A percentile compares a stretch with the other conserved stretches of the same genome.
phyloP scores from a whole-genome alignment of 1,140 invertebrate genomes.

The Temnothorax curvispinosus region DNA sequence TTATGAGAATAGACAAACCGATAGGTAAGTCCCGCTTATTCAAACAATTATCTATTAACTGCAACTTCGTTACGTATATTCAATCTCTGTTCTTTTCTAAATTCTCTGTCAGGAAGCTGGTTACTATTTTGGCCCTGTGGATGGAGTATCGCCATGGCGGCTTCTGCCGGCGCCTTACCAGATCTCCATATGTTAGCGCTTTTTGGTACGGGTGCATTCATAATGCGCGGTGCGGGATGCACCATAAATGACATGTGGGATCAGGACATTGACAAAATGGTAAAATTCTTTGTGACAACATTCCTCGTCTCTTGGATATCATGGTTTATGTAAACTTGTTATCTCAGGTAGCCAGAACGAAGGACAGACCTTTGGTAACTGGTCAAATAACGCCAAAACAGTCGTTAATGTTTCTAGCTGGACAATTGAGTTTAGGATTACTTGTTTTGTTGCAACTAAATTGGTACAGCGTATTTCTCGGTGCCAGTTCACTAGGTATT shows the following conservation, averaged over 20 bases:
- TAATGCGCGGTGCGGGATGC: conserved; percentile 99
- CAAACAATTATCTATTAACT: neutral
- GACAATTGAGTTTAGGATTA: conserved; percentile 93
- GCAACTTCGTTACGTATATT: neutral
- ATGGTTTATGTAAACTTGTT: conserved; percentile 39
- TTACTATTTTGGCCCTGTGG: conserved; percentile 98
- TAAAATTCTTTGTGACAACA: conserved; percentile 76
- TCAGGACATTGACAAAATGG: conserved; percentile 95
- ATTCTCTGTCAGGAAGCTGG: conserved; percentile 91
- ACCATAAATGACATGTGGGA: conserved; percentile 99
- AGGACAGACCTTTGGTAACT: conserved; percentile 93
- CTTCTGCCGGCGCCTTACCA: conserved; percentile 90
- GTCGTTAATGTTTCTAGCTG: conserved; percentile 93
- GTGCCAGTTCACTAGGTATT: conserved; percentile 92
- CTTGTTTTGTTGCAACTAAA: conserved; percentile 96
- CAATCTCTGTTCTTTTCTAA: neutral
- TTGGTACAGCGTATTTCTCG: conserved; percentile 94
- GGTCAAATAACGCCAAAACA: conserved; percentile 91
- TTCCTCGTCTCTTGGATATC: conserved; percentile 1
- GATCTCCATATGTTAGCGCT: conserved; percentile 91
- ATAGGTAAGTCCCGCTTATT: conserved; percentile 89
- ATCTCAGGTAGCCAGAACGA: conserved; percentile 93
- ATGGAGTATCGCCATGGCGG: conserved; percentile 97
- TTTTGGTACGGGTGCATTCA: conserved; percentile 95
- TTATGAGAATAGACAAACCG: conserved; percentile 97